Evolutionary conservation across 2,888 invertebrate genomes (phyloP), one percentile per base, ranked within the genome.

Genomic region (Abrostola triplasia): DNA sequence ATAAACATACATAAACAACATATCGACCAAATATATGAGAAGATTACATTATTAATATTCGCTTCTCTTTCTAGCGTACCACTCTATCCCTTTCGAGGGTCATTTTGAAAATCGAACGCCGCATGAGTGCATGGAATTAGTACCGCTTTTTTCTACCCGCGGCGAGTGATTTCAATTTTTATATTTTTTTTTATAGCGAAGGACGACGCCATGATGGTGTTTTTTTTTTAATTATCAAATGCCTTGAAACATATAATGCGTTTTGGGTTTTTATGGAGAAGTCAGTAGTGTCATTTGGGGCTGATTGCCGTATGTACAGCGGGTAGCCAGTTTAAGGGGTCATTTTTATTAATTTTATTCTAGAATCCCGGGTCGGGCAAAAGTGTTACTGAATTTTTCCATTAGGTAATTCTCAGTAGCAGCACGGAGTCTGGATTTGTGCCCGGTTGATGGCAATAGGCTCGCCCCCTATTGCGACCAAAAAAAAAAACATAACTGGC

Each of bases 81-180:
- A 8, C 2, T 10, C 40, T 48, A 36, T 90, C 89, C 62, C 84
- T 44, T 57, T 85, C 81, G 73, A 70, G 76, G 85, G 86, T 90
- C 90, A 89, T 92, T 92, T 92, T 84, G 87, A 89, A 91, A 91
- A 92, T 89, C 88, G 90, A 91, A 89, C 90, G 84, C 88, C 85
- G 87, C 90, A 67, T 90, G 91, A 90, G 89, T 88, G 91, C 91
- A 91, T 88, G 91, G 90, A 93, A 94, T 93, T 92, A 92, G 92
- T 90, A 81, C 85, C 89, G 90, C 91, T 92, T 91, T 92, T 92
- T 92, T 89, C 90, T 92, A 91, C 92, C 90, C 86, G 87, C 92
- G 90, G 90, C 86, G 75, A 51, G 62, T 57, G 89, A 91, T 93
- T 93, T 92, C 88, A 92, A 91, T 91, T 90, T 89, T 82, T 87